Percentiles rank a stretch among this genome's conserved stretches.
Evolutionary conservation across 2,113 vertebrate species (phyloP).

Genomic region (Candoia aspera): DNA sequence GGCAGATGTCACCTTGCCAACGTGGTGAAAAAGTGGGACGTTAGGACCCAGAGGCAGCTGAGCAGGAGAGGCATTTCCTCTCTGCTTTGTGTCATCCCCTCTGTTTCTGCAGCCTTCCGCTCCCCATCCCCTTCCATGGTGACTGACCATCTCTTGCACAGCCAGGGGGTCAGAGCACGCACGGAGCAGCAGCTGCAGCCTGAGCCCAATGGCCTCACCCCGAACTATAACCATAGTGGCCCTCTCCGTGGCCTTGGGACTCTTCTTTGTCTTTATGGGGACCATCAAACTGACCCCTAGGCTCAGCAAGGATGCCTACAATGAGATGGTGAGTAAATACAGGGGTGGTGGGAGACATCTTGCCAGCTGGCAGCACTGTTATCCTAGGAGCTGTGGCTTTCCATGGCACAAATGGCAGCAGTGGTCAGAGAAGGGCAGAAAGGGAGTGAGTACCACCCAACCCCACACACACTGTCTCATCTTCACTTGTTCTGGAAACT

Average conservation of each 20-base stretch:
- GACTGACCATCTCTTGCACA: conserved; percentile 50
- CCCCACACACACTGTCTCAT: background rate
- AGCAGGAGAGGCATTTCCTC: conserved; percentile 51
- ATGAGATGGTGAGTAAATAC: conserved; percentile 90
- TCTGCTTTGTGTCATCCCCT: conserved; percentile 48
- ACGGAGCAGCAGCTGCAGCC: conserved; percentile 30
- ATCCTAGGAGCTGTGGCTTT: conserved; percentile 1
- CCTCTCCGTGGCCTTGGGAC: conserved; percentile 91
- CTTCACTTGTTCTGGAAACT: background rate
- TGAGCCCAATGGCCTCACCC: conserved; percentile 85
- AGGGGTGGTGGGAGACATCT: background rate
- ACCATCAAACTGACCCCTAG: conserved; percentile 96
- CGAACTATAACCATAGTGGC: conserved; percentile 91
- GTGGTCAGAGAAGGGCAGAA: background rate
- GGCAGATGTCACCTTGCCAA: background rate
- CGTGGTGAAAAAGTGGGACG: conserved; percentile 45
- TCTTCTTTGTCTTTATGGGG: conserved; percentile 98
- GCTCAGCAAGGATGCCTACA: conserved; percentile 95
- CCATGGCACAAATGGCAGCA: background rate
- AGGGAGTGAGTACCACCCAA: background rate
- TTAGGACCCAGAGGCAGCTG: conserved; percentile 74
- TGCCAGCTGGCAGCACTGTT: background rate
- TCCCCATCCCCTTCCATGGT: conserved; percentile 63
- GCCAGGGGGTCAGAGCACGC: conserved; percentile 50
- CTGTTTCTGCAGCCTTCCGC: conserved; percentile 63